A percentile compares a stretch with the other conserved stretches of the same genome.
phyloP scores from a whole-genome alignment of 2,113 vertebrate genomes.

The Tiliqua scincoides region DNA sequence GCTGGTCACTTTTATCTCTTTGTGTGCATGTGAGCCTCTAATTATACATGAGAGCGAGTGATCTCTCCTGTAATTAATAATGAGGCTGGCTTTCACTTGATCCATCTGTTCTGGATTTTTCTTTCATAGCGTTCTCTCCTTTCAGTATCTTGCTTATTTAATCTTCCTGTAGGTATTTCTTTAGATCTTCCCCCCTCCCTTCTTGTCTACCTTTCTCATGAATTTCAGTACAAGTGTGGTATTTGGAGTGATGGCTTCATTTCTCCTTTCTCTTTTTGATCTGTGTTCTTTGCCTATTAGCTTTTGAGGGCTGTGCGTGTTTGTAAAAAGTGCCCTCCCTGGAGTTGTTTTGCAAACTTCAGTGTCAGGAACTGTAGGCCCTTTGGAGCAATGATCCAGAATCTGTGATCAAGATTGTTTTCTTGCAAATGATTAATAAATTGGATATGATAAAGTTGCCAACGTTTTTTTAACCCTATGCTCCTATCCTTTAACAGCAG shows the following conservation, averaged over 20 bases:
- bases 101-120: conserved; percentile 53
- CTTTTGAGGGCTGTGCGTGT: conserved; percentile 32
- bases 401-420: conserved; percentile 7
- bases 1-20: conserved; percentile 66
- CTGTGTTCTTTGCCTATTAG: conserved; percentile 51
- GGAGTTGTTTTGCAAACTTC: conserved; percentile 38
- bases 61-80: conserved; percentile 65
- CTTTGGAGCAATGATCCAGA: not conserved
- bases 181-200: conserved; percentile 17
- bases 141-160: conserved; percentile 63
- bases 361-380: not conserved
- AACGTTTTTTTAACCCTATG: not conserved
- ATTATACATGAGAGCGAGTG: conserved; percentile 58
- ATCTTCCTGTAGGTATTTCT: conserved; percentile 64
- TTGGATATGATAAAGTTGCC: not conserved
- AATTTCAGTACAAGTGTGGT: conserved; percentile 47
- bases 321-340: conserved; percentile 22
- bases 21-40: conserved; percentile 62
- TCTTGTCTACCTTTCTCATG: conserved; percentile 6
- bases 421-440: not conserved
- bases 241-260: conserved; percentile 40
- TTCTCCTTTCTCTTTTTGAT: conserved; percentile 23
- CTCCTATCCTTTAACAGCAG: not conserved
- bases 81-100: conserved; percentile 56
- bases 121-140: conserved; percentile 56